Conservation (phyloP, 2,113 vertebrate species). For the Tyrannus savana region DNA sequence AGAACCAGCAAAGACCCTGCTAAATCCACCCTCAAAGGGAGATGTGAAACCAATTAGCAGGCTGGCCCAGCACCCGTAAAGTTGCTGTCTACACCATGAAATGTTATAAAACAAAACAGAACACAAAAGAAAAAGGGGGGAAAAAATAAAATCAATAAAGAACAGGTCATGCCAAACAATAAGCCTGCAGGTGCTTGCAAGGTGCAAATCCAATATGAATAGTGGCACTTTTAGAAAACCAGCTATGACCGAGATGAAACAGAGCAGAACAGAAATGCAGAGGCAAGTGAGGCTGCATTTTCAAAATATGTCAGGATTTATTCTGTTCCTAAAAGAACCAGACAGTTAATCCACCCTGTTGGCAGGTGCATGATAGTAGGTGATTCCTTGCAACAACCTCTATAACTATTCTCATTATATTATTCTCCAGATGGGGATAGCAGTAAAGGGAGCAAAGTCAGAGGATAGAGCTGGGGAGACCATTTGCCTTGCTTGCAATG, state of each 20-base stretch:
- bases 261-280: conserved; percentile 27
- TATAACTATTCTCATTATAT: conserved; percentile 53
- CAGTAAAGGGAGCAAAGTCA: not conserved
- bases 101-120: conserved; percentile 50
- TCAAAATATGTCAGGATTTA: conserved; percentile 64
- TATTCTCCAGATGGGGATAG: conserved; percentile 43
- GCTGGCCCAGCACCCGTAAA: not conserved
- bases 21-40: conserved; percentile 5
- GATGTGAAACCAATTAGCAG: conserved; percentile 52
- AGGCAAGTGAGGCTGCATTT: conserved; percentile 45
- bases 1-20: not conserved
- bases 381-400: conserved; percentile 46
- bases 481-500: not conserved
- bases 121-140: not conserved
- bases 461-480: not conserved
- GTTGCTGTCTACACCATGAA: conserved; percentile 23
- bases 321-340: conserved; percentile 43
- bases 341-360: conserved; percentile 58
- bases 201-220: conserved; percentile 62
- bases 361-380: conserved; percentile 55
- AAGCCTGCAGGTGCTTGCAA: conserved; percentile 53
- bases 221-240: conserved; percentile 24
- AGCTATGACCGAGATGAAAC: conserved; percentile 38
- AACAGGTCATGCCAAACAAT: conserved; percentile 24
- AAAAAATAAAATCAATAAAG: conserved; percentile 38